These are phyloP conservation scores for Vicugna pacos DNA, from an alignment of 2,113 vertebrate genomes.

Conservation along the genomic window DNA sequence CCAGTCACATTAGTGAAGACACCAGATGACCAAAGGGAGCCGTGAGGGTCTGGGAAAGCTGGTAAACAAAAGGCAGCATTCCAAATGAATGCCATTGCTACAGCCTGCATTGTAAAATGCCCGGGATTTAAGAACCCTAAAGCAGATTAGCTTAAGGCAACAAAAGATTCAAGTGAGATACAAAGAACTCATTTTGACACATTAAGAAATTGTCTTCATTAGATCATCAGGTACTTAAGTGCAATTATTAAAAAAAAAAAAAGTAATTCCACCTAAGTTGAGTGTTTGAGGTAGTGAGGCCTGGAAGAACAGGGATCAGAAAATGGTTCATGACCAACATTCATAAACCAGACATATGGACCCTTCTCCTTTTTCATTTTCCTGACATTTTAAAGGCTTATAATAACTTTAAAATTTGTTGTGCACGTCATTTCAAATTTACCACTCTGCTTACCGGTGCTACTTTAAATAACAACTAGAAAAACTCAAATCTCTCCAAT, in stretches of 20 bases:
- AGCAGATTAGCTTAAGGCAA: constrained; percentile 88
- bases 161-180: constrained; percentile 90
- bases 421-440: constrained; percentile 55
- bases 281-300: constrained; percentile 85
- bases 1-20: constrained; percentile 93
- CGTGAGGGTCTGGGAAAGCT: constrained; percentile 88
- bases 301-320: constrained; percentile 64
- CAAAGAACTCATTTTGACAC: constrained; percentile 97
- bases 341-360: constrained; percentile 68
- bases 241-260: constrained; percentile 92
- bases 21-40: constrained; percentile 91
- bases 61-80: constrained; percentile 94
- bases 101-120: constrained; percentile 90
- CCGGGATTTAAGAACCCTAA: constrained; percentile 88
- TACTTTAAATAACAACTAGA: constrained; percentile 48
- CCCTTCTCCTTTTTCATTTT: constrained; percentile 73
- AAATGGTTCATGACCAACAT: constrained; percentile 51
- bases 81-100: constrained; percentile 94
- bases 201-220: constrained; percentile 98
- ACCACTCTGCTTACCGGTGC: neutral
- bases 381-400: constrained; percentile 67
- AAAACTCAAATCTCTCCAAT: constrained; percentile 34
- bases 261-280: constrained; percentile 87
- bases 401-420: constrained; percentile 76
- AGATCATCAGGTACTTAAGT: constrained; percentile 92